phyloP scores from a whole-genome alignment of 2,797 vertebrate genomes.

The Ceryle rudis region DNA sequence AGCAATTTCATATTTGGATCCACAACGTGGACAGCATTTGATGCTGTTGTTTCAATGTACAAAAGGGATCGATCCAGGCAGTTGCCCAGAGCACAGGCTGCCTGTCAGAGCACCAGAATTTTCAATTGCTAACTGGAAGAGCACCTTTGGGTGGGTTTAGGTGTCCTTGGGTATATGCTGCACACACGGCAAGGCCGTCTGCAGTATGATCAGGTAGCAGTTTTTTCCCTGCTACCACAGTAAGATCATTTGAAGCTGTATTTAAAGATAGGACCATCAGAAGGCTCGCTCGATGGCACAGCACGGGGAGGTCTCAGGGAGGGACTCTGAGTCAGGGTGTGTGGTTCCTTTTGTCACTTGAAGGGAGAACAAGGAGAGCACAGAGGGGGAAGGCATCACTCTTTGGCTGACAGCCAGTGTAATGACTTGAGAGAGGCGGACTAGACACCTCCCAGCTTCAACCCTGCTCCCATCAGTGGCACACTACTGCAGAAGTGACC shows the following conservation, averaged over 20 bases:
- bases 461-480: background rate
- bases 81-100: background rate
- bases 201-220: fast-evolving
- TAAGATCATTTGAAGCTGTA: background rate
- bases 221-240: fast-evolving
- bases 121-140: background rate
- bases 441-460: background rate
- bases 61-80: background rate
- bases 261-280: fast-evolving
- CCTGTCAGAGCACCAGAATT: background rate
- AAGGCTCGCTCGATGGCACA: fast-evolving
- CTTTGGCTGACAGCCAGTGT: fast-evolving
- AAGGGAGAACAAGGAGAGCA: background rate
- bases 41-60: background rate
- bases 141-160: background rate
- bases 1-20: background rate
- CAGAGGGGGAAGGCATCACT: fast-evolving
- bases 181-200: background rate
- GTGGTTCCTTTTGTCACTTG: background rate
- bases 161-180: fast-evolving
- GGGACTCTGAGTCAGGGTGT: fast-evolving
- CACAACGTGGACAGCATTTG: background rate
- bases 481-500: background rate
- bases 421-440: background rate
- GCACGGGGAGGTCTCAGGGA: background rate